Evolutionary conservation across 2,888 invertebrate species (phyloP), one percentile per base, ranked within the genome.

Genomic region (Phengaris arion): DNA sequence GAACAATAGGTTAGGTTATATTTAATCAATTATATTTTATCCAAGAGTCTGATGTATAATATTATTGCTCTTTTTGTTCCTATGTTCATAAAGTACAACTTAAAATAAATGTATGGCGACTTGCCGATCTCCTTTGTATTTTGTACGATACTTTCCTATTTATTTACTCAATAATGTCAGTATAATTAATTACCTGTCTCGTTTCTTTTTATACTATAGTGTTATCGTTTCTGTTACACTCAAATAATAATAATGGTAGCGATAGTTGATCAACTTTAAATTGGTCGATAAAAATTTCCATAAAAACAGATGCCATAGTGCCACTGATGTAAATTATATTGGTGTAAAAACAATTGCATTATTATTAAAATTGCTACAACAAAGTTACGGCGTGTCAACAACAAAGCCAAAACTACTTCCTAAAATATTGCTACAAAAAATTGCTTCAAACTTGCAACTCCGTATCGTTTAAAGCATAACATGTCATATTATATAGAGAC

Each of bases 391-490:
- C 22, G 10, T 59, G 59, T 64, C 35, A 13, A 35, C 15, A 48
- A 46, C 2, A 46, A 64, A 64, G 64, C 35, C 22, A 35, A 64
- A 22, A 59, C 22, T 22, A 45, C 6, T 4, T 10, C 0, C 35
- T 64, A 64, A 12, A 64, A 12, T 64, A 64, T 45, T 64, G 35
- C 12, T 64, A 35, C 64, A n/a, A 64, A 64, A 35, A 64, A 64
- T 64, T 64, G 64, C 64, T 59, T 59, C 4, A 64, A 59, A 35
- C 35, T 35, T 64, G 22, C 59, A 59, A 59, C 15, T 59, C 15
- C 9, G 59, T 59, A 10, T 22, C 6, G 6, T 6, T 48, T 48
- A 48, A 59, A 59, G 22, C 22, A 59, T 22, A 22, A 15, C 4
- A 5, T 48, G 6, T 48, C 35, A 48, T 48, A 7, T 48, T 35